Evolutionary conservation across 1,140 invertebrate species (phyloP), one percentile per base, ranked within the genome.

Genomic region (Parasteatoda tepidariorum): DNA sequence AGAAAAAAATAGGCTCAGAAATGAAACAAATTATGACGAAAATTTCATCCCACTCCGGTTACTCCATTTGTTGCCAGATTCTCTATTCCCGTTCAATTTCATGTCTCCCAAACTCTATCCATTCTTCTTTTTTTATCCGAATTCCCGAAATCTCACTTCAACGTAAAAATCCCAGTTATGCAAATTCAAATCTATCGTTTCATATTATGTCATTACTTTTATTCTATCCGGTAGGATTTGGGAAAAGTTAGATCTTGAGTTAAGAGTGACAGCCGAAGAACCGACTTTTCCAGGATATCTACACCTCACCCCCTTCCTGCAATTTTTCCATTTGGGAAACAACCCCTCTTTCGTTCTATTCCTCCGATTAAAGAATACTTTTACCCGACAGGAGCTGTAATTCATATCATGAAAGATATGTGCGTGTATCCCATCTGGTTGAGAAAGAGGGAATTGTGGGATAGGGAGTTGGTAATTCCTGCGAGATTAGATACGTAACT

Each of bases 191-290:
- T 68, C 38, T 18, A 48, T 48, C 34, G 38, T 68, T 34, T 22
- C n/a, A 68, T 34, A 68, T 68, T 68, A 28, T 68, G 66, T 26
- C 66, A 68, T 68, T 68, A 68, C 66, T 68, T 34, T 68, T 38
- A 68, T 41, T 34, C 26, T 24, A n/a, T 34, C 9, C 9, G 11
- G 22, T 18, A 48, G 38, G 38, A 48, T 13, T 13, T 18, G 9
- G 38, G 38, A 48, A 18, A 41, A 22, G 24, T 48, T 41, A 24
- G 18, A 7, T 48, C 4, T 13, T n/a, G 66, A 26, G 24, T 13
- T 24, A 26, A 24, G 24, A 26, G 38, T 68, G 66, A 68, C 66
- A 68, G 66, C n/a, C n/a, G n/a, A n/a, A 24, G 38, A 48, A n/a
- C 66, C 41, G 66, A 68, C 66, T 68, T 68, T 68, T 41, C 0